Conservation (phyloP, 2,113 vertebrate species). For the Machaerirhynchus nigripectus region DNA sequence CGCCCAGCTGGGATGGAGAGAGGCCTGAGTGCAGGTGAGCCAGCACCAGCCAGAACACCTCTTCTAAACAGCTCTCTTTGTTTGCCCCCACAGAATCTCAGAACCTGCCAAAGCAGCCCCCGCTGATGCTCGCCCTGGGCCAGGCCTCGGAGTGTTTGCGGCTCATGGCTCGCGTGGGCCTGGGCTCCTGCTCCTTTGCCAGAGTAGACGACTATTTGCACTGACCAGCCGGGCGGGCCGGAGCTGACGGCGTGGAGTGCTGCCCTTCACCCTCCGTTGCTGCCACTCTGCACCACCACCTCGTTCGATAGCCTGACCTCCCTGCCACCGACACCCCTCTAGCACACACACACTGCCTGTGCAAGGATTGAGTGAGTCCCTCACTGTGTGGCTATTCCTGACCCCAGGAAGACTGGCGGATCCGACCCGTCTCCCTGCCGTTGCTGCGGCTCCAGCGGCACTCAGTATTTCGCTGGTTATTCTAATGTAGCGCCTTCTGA, state of each 20-base stretch:
- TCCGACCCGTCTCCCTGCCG: background rate
- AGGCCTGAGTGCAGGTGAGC: background rate
- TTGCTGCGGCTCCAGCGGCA: conserved; percentile 48
- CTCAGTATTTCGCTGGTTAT: conserved; percentile 65
- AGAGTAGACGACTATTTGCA: conserved; percentile 99
- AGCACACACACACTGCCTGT: conserved; percentile 19
- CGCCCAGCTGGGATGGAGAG: background rate
- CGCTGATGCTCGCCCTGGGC: conserved; percentile 94
- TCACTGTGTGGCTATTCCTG: conserved; percentile 20
- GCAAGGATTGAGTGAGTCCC: conserved; percentile 29
- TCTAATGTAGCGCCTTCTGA: conserved; percentile 68
- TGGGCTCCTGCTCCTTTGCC: conserved; percentile 97
- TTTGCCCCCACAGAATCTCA: conserved; percentile 86
- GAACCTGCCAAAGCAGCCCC: conserved; percentile 98
- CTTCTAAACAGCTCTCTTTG: background rate
- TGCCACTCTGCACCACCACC: conserved; percentile 47
- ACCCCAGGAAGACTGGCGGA: conserved; percentile 43
- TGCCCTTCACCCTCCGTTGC: conserved; percentile 51
- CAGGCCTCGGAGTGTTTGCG: conserved; percentile 97
- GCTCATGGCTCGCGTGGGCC: conserved; percentile 93
- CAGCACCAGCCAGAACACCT: fast-evolving
- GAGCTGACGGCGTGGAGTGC: conserved; percentile 41
- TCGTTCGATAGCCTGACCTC: background rate
- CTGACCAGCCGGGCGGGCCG: conserved; percentile 75
- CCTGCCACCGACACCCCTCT: conserved; percentile 9